Base-by-base conservation (phyloP, 2,888 invertebrate species). In the Cabera pusaria region DNA sequence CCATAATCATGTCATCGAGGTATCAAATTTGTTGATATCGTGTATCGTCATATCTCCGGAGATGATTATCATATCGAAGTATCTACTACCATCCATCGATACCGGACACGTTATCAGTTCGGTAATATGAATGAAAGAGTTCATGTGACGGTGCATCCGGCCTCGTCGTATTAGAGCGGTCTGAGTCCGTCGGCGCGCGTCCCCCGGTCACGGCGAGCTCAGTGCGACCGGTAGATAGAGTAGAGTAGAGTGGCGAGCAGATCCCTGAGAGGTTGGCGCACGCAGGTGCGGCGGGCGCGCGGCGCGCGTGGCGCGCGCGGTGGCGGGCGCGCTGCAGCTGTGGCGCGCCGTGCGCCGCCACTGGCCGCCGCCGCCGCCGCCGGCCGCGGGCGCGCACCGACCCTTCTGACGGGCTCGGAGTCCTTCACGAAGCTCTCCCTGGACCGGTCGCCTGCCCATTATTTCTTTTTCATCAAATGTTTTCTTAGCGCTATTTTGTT, bases 241-340 rank as follows among this genome's bases (percentile, higher is more conserved):
- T n/a, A n/a, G n/a, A n/a, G n/a, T n/a, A n/a, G n/a, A n/a, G n/a
- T n/a, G 16, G 25, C 35, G 23, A 44, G 51, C 46, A n/a, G n/a
- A n/a, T n/a, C n/a, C n/a, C n/a, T n/a, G n/a, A n/a, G n/a, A n/a
- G n/a, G n/a, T n/a, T n/a, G 27, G 44, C 32, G 32, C 46, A 29
- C 44, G 14, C 44, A 14, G 41, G n/a, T n/a, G 42, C 35, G 44
- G 39, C 39, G 42, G 46, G 21, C 44, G 31, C 16, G 33, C 37
- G 35, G 46, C 36, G 26, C 18, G 29, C 31, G 29, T 37, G 45
- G 38, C 36, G 21, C 34, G n/a, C n/a, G n/a, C 42, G 35, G 40
- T 26, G 10, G 28, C 43, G 45, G 28, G 49, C 50, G 53, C 49
- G 35, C 3, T 40, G 21, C 49, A 44, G 20, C 34, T 41, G 36